phyloP scores from a whole-genome alignment of 2,888 invertebrate genomes.

The Empis stercorea region DNA sequence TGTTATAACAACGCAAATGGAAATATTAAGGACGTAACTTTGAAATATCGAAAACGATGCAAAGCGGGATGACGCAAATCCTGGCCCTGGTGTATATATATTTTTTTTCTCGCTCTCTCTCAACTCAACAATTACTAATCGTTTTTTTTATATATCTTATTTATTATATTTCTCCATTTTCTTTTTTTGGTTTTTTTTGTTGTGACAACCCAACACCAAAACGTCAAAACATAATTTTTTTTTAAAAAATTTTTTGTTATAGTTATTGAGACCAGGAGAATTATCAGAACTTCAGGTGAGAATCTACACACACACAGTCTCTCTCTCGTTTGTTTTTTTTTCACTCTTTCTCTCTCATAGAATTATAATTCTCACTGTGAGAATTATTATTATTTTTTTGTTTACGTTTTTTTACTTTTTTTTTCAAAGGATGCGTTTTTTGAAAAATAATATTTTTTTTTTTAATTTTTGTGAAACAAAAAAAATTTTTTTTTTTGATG shows the following conservation, averaged over 20 bases:
- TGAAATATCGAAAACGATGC: too few relatives aligned
- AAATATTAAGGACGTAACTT: too few relatives aligned
- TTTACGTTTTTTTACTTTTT: too few relatives aligned
- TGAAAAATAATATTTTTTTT: not conserved
- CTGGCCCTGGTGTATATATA: too few relatives aligned
- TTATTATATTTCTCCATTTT: too few relatives aligned
- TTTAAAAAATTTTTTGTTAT: slow-evolving; percentile 18
- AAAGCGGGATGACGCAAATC: too few relatives aligned
- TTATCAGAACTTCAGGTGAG: slow-evolving; percentile 60
- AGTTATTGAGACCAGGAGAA: slow-evolving; percentile 63
- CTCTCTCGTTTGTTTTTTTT: not conserved
- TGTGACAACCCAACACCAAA: not conserved
- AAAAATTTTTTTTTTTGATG: slow-evolving; percentile 9
- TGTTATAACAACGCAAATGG: too few relatives aligned
- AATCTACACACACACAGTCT: slow-evolving; percentile 10
- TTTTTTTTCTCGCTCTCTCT: too few relatives aligned
- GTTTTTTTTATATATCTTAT: too few relatives aligned
- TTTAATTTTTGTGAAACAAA: not conserved
- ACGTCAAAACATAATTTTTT: slow-evolving; percentile 1
- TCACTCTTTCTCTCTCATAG: not conserved
- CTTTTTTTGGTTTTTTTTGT: not conserved
- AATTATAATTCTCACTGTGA: not conserved
- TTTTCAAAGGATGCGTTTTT: not conserved
- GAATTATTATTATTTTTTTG: too few relatives aligned
- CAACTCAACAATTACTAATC: too few relatives aligned